Evolutionary conservation across 2,113 vertebrate species (phyloP).

Genomic region (Agelaius phoeniceus): DNA sequence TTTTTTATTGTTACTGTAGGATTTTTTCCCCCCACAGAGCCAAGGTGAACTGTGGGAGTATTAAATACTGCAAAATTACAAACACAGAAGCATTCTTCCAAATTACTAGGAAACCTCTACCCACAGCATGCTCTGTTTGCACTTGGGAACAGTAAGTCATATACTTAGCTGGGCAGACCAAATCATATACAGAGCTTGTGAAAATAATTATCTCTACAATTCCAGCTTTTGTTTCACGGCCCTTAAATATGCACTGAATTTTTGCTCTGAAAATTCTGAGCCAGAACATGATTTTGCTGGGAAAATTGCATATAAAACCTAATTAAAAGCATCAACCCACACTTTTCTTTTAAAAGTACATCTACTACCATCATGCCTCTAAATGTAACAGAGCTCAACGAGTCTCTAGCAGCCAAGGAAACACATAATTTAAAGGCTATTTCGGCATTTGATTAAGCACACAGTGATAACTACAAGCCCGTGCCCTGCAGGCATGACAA

Average conservation of each 20-base stretch:
- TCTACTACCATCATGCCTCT: conserved; percentile 31
- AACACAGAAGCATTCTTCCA: background rate
- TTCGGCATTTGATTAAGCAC: conserved; percentile 59
- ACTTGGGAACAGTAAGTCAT: conserved; percentile 4
- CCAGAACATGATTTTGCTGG: conserved; percentile 34
- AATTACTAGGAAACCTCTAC: background rate
- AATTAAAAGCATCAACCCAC: conserved; percentile 56
- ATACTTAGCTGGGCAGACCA: background rate
- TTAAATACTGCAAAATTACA: background rate
- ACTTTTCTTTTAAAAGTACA: conserved; percentile 61
- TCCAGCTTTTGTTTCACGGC: conserved; percentile 2
- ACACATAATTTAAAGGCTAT: conserved; percentile 51
- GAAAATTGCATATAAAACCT: conserved; percentile 42
- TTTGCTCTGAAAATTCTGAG: conserved; percentile 27
- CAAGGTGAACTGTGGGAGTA: background rate
- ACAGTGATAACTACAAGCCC: conserved; percentile 54
- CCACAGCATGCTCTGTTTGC: background rate
- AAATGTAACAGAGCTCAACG: conserved; percentile 47
- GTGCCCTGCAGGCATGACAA: conserved; percentile 44
- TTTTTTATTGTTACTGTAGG: background rate
- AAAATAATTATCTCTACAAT: conserved; percentile 28
- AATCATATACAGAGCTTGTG: background rate
- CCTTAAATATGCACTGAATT: conserved; percentile 2
- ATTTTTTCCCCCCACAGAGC: background rate
- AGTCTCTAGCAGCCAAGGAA: conserved; percentile 34